Evolutionary conservation across 2,888 invertebrate species (phyloP).

Genomic region (Tetranychus truncatus): DNA sequence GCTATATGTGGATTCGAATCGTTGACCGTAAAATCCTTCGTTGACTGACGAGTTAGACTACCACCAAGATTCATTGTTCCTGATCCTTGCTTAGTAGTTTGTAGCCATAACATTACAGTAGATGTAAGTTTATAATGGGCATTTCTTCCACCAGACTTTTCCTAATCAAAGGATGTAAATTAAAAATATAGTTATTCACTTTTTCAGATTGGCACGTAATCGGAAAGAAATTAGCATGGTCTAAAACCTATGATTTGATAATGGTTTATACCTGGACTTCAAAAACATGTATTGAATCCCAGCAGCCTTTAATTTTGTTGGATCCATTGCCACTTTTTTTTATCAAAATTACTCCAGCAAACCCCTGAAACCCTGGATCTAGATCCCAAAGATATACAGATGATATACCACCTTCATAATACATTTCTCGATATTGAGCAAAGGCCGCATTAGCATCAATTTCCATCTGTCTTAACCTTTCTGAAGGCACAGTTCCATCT

Average conservation of each 20-base stretch:
- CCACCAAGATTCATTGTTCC: constrained; percentile 99
- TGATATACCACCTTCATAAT: constrained; percentile 97
- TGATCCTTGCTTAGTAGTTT: constrained; percentile 80
- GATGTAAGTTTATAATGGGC: constrained; percentile 98
- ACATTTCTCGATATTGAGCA: constrained; percentile 96
- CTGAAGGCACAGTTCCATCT: constrained; percentile 96
- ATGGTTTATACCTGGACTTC: constrained; percentile 52
- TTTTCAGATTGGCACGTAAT: neutral
- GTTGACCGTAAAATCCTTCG: constrained; percentile 71
- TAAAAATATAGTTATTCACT: neutral
- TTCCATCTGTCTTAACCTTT: constrained; percentile 79
- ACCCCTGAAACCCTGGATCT: constrained; percentile 94
- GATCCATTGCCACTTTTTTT: constrained; percentile 98
- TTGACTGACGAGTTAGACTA: constrained; percentile 84
- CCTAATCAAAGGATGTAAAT: constrained; percentile 37
- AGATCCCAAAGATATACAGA: constrained; percentile 99
- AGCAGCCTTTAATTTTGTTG: constrained; percentile 95
- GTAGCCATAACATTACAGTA: constrained; percentile 97
- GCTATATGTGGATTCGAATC: constrained; percentile 92
- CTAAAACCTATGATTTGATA: neutral
- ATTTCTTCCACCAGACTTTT: constrained; percentile 75
- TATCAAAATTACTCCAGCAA: constrained; percentile 85
- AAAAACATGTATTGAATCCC: constrained; percentile 99
- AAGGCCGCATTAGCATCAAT: constrained; percentile 96
- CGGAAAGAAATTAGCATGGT: no score